These are phyloP conservation scores for Scatophagus argus DNA, from an alignment of 2,113 vertebrate species.

Conservation along the genomic window DNA sequence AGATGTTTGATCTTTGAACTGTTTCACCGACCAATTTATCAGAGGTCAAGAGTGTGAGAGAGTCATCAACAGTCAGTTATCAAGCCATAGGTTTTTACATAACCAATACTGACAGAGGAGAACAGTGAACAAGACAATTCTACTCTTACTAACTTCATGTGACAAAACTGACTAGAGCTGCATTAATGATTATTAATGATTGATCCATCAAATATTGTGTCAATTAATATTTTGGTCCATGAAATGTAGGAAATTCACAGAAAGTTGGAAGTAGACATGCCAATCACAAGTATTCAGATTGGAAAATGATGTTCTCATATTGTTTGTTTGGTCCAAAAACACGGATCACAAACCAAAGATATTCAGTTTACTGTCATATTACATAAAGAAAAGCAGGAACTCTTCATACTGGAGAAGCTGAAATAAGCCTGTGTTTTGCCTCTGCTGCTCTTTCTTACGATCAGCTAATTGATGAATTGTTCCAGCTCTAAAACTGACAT, in stretches of 20 bases:
- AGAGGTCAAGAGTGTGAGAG: neutral
- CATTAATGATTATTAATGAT: neutral
- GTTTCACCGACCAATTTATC: neutral
- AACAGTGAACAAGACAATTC: neutral
- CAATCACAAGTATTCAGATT: no score
- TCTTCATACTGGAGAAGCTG: neutral
- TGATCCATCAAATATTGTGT: neutral
- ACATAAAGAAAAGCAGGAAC: neutral
- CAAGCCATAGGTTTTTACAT: neutral
- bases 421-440: no score
- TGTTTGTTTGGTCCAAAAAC: neutral
- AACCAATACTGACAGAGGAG: neutral
- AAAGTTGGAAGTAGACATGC: no score
- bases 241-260: neutral
- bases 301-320: neutral
- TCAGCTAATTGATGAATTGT: neutral
- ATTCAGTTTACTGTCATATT: no score
- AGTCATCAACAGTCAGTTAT: slow-evolving; percentile 9
- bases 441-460: no score
- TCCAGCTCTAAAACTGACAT: neutral
- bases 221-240: neutral
- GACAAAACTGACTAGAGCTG: neutral
- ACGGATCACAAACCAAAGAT: neutral
- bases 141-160: neutral
- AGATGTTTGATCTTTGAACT: slow-evolving; percentile 22